Percentiles rank a stretch among this genome's conserved stretches.
These are phyloP conservation scores for Battus philenor DNA, from an alignment of 1,140 invertebrate genomes.

Conservation along the genomic window DNA sequence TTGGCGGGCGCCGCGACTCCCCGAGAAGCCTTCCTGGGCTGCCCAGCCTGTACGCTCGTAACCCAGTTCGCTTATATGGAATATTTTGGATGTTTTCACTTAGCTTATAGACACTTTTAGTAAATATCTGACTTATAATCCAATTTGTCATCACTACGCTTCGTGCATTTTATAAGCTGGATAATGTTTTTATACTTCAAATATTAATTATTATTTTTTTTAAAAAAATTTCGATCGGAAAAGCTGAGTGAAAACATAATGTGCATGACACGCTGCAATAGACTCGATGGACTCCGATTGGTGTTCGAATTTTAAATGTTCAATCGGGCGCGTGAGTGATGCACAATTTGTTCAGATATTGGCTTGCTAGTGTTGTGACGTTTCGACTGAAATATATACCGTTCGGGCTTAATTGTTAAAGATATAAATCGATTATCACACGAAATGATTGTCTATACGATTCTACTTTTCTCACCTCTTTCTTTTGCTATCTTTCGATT, in stretches of 20 bases:
- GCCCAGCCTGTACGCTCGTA: neutral
- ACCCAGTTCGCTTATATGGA: neutral
- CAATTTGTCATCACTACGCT: too few relatives aligned
- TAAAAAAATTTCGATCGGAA: neutral
- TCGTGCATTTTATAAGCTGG: too few relatives aligned
- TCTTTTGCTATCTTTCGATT: neutral
- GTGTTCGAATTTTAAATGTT: too few relatives aligned
- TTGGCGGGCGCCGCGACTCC: neutral
- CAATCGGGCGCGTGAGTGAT: too few relatives aligned
- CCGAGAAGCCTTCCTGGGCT: neutral
- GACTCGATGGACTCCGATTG: too few relatives aligned
- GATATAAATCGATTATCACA: neutral
- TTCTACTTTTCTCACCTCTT: neutral
- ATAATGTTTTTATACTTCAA: too few relatives aligned
- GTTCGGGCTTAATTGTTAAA: conserved; percentile 8
- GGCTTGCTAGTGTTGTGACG: conserved; percentile 12
- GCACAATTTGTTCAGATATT: too few relatives aligned
- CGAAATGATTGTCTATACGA: neutral
- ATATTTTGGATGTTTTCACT: conserved; percentile 9
- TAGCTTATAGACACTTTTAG: conserved; percentile 8
- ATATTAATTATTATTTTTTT: too few relatives aligned
- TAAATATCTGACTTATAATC: too few relatives aligned
- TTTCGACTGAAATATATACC: conserved; percentile 9
- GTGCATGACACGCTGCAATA: too few relatives aligned
- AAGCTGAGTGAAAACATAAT: conserved; percentile 15